Evolutionary conservation across 2,113 vertebrate genomes (phyloP), one percentile per base, ranked within the genome.

Genomic region (Pangasianodon gigas): DNA sequence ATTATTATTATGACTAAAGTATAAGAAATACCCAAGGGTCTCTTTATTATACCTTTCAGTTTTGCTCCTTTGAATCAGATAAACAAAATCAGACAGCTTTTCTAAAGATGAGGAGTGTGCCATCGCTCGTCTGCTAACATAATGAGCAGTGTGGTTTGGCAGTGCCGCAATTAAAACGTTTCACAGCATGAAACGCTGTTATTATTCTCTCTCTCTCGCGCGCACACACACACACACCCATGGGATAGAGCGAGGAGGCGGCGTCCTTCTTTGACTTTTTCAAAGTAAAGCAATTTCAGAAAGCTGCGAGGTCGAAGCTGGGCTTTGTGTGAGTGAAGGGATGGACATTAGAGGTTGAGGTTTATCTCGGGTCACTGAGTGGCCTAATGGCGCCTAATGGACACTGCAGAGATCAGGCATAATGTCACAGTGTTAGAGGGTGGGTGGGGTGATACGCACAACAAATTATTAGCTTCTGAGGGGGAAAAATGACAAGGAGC

Each of bases 101-200:
- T 84, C 29, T 67, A 84, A 74, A 71, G 81, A 89, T 67, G 87
- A 82, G 44, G 54, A 62, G 71, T 37, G 83, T 24, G 84, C 84
- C 56, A 52, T 32, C 11, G 74, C 67, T 56, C 74, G n/a, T 67
- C 56, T 44, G 46, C 81, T 44, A 29, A n/a, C 82, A 65, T 88
- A 88, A 90, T 88, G 60, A 80, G 74, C 48, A 79, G 56, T 84
- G 86, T 79, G 90, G 84, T 41, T 80, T 51, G 87, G 82, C 79
- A 83, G 79, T 24, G 11, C 88, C 85, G 80, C 90, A 92, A 93
- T 92, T 91, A 92, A 88, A 90, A 67, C 84, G 13, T 88, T 91
- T 89, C 77, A 48, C 87, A 26, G 75, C 65, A 84, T 88, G 90
- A 91, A 90, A 62, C 46, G n/a, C 85, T 89, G 83, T 88, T 81